These are phyloP conservation scores for Anaspis maculata DNA, from an alignment of 2,888 invertebrate species.

Conservation along the genomic window DNA sequence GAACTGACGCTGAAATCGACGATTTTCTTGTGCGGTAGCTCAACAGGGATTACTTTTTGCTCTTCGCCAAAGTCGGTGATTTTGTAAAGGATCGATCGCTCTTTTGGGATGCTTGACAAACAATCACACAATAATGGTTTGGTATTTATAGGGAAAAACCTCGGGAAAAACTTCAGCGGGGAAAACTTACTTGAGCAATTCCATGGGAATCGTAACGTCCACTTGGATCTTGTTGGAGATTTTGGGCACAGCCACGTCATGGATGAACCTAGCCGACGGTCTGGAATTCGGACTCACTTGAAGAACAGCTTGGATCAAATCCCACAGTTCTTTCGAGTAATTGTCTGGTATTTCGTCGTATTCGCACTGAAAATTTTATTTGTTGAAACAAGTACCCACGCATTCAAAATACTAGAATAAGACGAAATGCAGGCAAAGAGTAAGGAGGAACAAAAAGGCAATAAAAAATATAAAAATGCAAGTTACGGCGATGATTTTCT, in stretches of 20 bases:
- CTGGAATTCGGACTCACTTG: constrained; percentile 53
- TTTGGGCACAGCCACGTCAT: constrained; percentile 33
- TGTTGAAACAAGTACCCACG: too few relatives aligned
- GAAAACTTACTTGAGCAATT: too few relatives aligned
- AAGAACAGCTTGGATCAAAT: constrained; percentile 53
- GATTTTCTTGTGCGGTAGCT: constrained; percentile 49
- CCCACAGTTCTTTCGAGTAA: constrained; percentile 55
- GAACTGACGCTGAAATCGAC: constrained; percentile 48
- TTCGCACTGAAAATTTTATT: constrained; percentile 49
- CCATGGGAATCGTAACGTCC: constrained; percentile 2
- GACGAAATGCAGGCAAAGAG: too few relatives aligned
- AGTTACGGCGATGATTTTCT: too few relatives aligned
- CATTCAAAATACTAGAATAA: neutral
- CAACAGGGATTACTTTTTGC: constrained; percentile 46
- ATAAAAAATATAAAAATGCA: too few relatives aligned
- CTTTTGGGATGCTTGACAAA: constrained; percentile 13
- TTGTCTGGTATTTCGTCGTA: constrained; percentile 57
- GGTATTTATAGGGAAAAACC: too few relatives aligned
- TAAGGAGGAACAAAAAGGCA: too few relatives aligned
- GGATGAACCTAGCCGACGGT: constrained; percentile 54
- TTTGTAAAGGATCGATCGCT: constrained; percentile 49
- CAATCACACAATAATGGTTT: too few relatives aligned
- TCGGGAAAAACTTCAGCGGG: too few relatives aligned
- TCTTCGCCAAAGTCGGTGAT: constrained; percentile 46
- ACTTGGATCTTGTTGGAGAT: constrained; percentile 2